These are phyloP conservation scores for Marronus borbonicus DNA, from an alignment of 2,888 invertebrate species.

Conservation along the genomic window DNA sequence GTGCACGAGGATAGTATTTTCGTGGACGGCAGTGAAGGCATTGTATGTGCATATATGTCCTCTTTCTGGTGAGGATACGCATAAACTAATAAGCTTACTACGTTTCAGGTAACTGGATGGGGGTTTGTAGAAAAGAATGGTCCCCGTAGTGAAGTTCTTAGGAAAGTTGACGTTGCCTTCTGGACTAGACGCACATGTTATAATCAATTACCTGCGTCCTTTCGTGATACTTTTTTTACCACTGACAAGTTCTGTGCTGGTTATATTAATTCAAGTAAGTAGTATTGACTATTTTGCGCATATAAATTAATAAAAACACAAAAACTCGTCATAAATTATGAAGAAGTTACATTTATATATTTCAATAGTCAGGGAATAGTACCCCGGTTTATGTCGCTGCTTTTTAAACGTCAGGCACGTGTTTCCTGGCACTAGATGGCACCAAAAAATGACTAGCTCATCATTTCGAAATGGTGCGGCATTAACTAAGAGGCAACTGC, in stretches of 20 bases:
- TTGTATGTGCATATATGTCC: neutral
- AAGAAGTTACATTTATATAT: too few species aligned
- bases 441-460: too few species aligned
- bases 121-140: neutral
- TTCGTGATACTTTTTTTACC: constrained; percentile 2
- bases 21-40: constrained; percentile 13
- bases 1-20: constrained; percentile 5
- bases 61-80: neutral
- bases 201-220: neutral
- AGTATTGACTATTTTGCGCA: neutral
- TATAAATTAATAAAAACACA: too few species aligned
- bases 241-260: constrained; percentile 22
- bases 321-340: too few species aligned
- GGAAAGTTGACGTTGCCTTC: constrained; percentile 5
- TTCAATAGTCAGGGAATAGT: too few species aligned
- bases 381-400: too few species aligned
- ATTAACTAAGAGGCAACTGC: too few species aligned
- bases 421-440: too few species aligned
- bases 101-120: constrained; percentile 14
- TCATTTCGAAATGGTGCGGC: too few species aligned
- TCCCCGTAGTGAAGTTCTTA: constrained; percentile 20
- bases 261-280: constrained; percentile 25
- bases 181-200: neutral
- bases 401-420: too few species aligned
- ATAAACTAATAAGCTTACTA: neutral